Base-by-base conservation (phyloP, 2,888 invertebrate genomes). In the Troilus luridus region DNA sequence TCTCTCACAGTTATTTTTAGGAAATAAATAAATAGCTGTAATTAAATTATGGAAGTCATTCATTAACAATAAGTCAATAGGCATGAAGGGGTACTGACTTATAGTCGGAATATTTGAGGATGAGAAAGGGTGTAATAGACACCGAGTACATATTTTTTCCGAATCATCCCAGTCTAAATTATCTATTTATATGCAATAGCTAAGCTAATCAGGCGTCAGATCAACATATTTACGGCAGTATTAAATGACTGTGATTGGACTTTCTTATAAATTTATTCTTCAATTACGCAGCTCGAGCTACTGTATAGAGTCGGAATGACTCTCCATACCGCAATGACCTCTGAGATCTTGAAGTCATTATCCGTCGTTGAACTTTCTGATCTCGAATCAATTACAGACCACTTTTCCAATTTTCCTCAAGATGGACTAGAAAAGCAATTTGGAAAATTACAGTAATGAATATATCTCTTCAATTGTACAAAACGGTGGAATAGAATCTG, bases 331-430 rank as follows among this genome's bases (percentile, higher is more conserved):
- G 19, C 27, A 41, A 77, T 77, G 72, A 77, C 27, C 41, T 77
- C 72, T 77, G 17, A 0, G 17, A 0, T 27, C 6, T 41, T 19
- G 27, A 77, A 77, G 72, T 41, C 72, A 77, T 77, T 12, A 77
- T 41, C 72, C 72, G 27, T 19, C 72, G 19, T 77, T 77, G 72
- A 77, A 77, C 72, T 67, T 27, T 67, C 67, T 14, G 67, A 64
- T 14, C 24, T 77, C 19, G 27, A 77, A 77, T 77, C 72, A 77
- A 77, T 77, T 77, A 41, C 72, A 41, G 72, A 77, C 17, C 72
- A 77, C 72, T 77, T 77, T 77, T 77, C 41, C 72, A 17, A 77
- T 77, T 77, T 77, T 77, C 72, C 72, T 41, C 41, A 41, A 77
- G 72, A 77, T 5, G 19, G 72, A 19, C 72, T 77, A 41, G 27